Evolutionary conservation across 2,113 vertebrate species (phyloP).

Genomic region (Perccottus glenii): DNA sequence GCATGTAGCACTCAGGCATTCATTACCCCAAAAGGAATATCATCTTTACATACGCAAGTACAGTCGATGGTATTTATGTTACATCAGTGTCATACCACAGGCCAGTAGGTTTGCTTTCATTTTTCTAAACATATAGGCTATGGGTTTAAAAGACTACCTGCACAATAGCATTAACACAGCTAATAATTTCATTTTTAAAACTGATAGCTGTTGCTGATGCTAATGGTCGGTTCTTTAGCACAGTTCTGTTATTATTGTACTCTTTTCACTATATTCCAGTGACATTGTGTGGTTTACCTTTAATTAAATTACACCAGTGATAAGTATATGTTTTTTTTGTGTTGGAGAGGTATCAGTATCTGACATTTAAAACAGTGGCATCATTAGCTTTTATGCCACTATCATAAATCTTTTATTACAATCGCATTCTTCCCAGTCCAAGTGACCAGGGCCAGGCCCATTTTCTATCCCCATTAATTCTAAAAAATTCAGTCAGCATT

Average conservation of each 20-base stretch:
- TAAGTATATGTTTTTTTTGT: background rate
- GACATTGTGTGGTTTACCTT: too few species aligned
- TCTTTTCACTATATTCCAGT: background rate
- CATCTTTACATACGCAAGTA: conserved; percentile 25
- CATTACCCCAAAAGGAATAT: conserved; percentile 35
- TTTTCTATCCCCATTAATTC: conserved; percentile 31
- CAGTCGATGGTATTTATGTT: conserved; percentile 45
- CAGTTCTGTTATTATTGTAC: background rate
- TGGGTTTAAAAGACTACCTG: too few species aligned
- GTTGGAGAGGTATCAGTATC: background rate
- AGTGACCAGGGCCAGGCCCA: conserved; percentile 8
- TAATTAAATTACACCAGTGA: too few species aligned
- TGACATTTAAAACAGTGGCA: too few species aligned
- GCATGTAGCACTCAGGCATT: conserved; percentile 12
- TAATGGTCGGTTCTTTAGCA: background rate
- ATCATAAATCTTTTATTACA: conserved; percentile 26
- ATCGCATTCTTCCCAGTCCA: conserved; percentile 16
- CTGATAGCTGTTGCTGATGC: too few species aligned
- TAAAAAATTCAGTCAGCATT: conserved; percentile 41
- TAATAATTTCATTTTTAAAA: too few species aligned
- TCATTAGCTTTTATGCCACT: conserved; percentile 9
- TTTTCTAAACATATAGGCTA: too few species aligned
- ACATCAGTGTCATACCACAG: conserved; percentile 14
- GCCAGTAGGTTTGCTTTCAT: too few species aligned
- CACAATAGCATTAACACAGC: too few species aligned